These are phyloP conservation scores for Lysandra bellargus DNA, from an alignment of 2,888 invertebrate species.

Conservation along the genomic window DNA sequence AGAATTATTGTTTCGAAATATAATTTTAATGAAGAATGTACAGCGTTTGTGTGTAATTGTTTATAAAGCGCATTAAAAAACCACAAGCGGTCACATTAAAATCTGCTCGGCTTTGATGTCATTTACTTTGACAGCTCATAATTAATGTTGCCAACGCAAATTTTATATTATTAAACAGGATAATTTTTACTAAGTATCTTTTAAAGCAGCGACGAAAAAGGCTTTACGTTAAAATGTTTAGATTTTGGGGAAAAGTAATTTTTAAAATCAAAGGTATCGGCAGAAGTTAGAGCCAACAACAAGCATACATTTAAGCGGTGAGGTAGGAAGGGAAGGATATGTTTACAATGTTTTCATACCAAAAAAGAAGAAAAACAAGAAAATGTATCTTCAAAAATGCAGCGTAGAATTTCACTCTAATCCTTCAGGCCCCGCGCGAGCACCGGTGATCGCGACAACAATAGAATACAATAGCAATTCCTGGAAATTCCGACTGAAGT, in stretches of 20 bases:
- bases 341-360: no score
- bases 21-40: neutral
- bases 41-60: constrained; percentile 35
- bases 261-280: no score
- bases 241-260: neutral
- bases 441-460: no score
- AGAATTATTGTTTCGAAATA: neutral
- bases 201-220: neutral
- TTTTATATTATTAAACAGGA: neutral
- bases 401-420: no score
- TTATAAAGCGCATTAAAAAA: constrained; percentile 34
- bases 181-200: neutral
- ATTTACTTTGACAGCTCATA: constrained; percentile 26
- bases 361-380: no score
- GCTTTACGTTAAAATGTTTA: neutral
- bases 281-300: no score
- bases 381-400: no score
- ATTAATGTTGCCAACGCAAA: constrained; percentile 10
- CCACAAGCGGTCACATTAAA: constrained; percentile 19
- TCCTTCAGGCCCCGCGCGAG: no score
- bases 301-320: no score
- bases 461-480: no score
- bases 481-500: no score
- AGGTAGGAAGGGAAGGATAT: no score
- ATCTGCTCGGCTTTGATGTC: constrained; percentile 21